phyloP scores from a whole-genome alignment of 2,888 invertebrate genomes.

The Epinotia nisella region DNA sequence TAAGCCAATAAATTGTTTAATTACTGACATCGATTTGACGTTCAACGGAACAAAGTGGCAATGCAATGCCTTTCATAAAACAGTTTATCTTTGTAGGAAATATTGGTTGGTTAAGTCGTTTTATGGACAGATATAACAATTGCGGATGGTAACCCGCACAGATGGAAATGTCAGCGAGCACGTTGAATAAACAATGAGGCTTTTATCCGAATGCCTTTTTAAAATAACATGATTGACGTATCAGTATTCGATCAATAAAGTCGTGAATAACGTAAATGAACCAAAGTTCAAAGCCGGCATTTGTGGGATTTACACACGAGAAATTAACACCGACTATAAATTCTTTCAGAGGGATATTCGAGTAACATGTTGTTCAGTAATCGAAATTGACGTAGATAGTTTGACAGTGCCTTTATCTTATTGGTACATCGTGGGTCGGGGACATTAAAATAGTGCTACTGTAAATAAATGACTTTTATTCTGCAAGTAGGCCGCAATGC shows the following conservation, averaged over 20 bases:
- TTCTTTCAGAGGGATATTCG: too few species aligned
- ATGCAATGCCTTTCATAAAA: neutral
- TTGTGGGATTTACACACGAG: neutral
- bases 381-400: too few species aligned
- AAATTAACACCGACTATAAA: too few species aligned
- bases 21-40: slow-evolving; percentile 31
- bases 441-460: too few species aligned
- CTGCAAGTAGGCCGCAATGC: too few species aligned
- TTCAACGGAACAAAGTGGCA: slow-evolving; percentile 26
- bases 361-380: too few species aligned
- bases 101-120: neutral
- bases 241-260: slow-evolving; percentile 9
- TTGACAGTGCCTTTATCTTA: too few species aligned
- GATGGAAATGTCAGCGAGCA: slow-evolving; percentile 33
- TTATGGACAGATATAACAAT: slow-evolving; percentile 11
- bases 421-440: too few species aligned
- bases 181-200: slow-evolving; percentile 27
- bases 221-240: slow-evolving; percentile 34
- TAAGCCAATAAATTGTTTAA: slow-evolving; percentile 35
- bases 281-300: neutral
- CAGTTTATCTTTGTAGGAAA: neutral
- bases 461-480: too few species aligned
- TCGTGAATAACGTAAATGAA: slow-evolving; percentile 25
- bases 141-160: slow-evolving; percentile 18
- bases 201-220: slow-evolving; percentile 27